These are phyloP conservation scores for Cephalopterus ornatus DNA, from an alignment of 2,113 vertebrate species.

Conservation along the genomic window DNA sequence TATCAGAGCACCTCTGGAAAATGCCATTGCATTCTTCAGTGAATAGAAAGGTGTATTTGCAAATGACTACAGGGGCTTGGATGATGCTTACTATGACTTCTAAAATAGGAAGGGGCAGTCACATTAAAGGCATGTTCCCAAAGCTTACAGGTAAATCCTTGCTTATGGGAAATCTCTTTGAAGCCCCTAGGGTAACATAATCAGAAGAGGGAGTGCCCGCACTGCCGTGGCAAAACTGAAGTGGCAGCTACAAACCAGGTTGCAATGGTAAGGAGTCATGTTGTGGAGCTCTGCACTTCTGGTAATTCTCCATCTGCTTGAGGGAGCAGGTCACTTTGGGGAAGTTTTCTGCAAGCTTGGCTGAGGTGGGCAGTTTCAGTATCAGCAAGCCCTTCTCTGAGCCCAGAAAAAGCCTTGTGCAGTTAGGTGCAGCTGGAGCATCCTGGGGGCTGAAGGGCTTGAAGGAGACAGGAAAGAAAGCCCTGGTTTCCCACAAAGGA, in stretches of 20 bases:
- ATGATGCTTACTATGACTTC: neutral
- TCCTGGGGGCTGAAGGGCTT: neutral
- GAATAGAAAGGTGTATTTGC: neutral
- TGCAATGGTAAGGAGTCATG: neutral
- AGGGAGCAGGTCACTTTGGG: neutral
- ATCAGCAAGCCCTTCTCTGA: neutral
- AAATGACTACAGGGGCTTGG: neutral
- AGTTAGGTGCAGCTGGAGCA: neutral
- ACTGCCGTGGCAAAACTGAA: fast-evolving
- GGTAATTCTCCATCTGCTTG: neutral
- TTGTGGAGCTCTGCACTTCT: fast-evolving
- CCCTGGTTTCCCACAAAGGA: neutral
- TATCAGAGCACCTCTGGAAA: neutral
- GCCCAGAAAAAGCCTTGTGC: neutral
- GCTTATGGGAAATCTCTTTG: neutral
- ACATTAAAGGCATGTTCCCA: fast-evolving
- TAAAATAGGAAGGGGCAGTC: neutral
- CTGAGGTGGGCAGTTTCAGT: neutral
- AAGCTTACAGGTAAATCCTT: neutral
- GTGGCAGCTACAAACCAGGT: fast-evolving
- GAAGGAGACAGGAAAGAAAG: neutral
- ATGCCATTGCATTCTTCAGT: neutral
- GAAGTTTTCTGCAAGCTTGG: neutral
- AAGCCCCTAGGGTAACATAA: neutral
- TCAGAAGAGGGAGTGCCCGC: neutral